Base-by-base conservation (phyloP, 2,113 vertebrate species). In the Semnornis frantzii region DNA sequence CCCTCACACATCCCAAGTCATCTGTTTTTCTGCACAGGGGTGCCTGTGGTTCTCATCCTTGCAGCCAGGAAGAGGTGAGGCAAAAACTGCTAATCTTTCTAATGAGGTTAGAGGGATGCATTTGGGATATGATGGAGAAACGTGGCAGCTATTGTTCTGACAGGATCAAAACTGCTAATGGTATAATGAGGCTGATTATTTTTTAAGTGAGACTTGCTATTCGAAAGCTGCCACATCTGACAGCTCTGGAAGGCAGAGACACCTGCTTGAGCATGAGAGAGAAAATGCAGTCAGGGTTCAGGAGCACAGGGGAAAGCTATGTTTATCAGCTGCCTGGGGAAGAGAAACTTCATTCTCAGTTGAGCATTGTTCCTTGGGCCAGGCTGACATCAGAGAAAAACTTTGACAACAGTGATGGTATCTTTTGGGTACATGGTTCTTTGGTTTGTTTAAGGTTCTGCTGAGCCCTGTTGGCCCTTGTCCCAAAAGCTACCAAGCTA, bases 1-100 rank as follows among this genome's bases (percentile, higher is more conserved):
- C 62, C 30, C 60, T 37, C 5, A 3, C 60, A 25, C 57, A n/a
- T 28, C 33, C 33, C 1, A 1, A 27, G n/a, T 15, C 0, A 6
- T 21, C 44, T 57, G 34, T 55, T 90, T 39, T 87, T 69, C 37
- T 5, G 3, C 3, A 0, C 37, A 33, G 31, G 31, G 58, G 6
- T 52, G 33, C 31, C 54, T 73, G 52, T 4, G 14, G 63, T 55
- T 73, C 68, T 70, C 62, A 52, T 58, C 54, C 27, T 86, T 20
- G 8, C 65, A 39, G 39, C 54, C 44, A 62, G 58, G 59, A 57
- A 44, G 81, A 82, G 70, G 85, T 54, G 78, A 74, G 33, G 46
- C 52, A 58, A 65, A 83, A 81, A 62, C 58, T 34, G 55, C 44
- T 65, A 11, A 74, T 82, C 72, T 55, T 65, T 30, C 34, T 10